Conservation (phyloP, 92 coral and sea anemone species). For the Bergia sp. region DNA sequence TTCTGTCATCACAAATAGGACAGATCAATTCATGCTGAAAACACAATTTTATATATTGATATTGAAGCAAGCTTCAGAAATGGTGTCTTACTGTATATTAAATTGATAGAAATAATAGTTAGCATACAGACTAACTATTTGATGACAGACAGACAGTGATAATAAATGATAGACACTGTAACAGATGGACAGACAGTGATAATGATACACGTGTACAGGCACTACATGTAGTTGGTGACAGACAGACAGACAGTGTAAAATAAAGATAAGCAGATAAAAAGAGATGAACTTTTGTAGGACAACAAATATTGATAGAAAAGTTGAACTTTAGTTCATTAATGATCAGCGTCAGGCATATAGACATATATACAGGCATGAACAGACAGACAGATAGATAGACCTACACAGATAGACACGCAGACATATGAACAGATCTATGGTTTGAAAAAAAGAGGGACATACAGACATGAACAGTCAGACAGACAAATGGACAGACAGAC, state of each 20-base stretch:
- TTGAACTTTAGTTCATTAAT: not conserved
- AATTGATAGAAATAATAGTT: not conserved
- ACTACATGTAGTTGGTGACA: not conserved
- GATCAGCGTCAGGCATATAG: not conserved
- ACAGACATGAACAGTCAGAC: too few species aligned
- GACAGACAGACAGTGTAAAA: not conserved
- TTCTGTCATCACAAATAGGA: not conserved
- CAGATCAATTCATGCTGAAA: not conserved
- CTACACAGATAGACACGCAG: not conserved
- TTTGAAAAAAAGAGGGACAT: too few species aligned
- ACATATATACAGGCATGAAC: not conserved
- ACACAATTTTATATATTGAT: slow-evolving; percentile 13
- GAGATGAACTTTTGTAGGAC: not conserved
- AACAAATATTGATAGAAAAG: not conserved
- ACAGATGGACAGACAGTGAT: not conserved
- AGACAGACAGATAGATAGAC: not conserved
- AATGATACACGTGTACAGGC: not conserved
- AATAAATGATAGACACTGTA: not conserved
- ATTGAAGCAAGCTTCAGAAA: not conserved
- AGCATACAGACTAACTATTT: not conserved
- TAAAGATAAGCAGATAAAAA: not conserved
- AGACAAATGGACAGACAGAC: too few species aligned
- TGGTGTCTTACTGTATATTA: not conserved
- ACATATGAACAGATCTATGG: too few species aligned
- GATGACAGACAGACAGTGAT: not conserved